These are phyloP conservation scores for Poecilia gillii DNA, from an alignment of 2,797 vertebrate genomes.

Conservation along the genomic window DNA sequence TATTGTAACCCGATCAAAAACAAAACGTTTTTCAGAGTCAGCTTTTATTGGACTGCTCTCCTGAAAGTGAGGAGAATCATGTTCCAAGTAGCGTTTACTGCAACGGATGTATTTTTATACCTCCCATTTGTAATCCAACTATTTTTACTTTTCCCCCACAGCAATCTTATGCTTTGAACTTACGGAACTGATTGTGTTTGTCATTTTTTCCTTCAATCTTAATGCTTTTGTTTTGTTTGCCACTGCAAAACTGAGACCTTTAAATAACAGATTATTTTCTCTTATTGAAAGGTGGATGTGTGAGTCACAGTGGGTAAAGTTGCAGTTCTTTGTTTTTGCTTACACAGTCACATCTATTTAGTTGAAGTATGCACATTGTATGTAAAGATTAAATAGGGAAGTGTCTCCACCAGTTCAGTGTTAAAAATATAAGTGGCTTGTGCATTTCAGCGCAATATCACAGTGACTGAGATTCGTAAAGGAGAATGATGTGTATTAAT, in stretches of 20 bases:
- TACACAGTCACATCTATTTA: not conserved
- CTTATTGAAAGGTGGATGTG: not conserved
- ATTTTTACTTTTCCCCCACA: not conserved
- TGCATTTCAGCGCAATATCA: not conserved
- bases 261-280: not conserved
- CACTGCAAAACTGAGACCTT: not conserved
- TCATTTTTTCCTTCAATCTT: not conserved
- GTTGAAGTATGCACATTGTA: not conserved
- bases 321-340: not conserved
- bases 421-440: not conserved
- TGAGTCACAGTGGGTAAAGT: not conserved
- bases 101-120: slow-evolving; percentile 4
- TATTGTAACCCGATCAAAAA: not conserved
- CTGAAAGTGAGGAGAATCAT: not conserved
- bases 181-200: not conserved
- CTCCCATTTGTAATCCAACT: not conserved
- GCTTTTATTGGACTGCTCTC: not conserved
- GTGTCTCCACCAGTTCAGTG: not conserved
- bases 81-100: not conserved
- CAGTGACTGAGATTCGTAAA: not conserved
- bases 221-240: slow-evolving; percentile 1
- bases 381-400: not conserved
- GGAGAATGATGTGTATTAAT: not conserved
- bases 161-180: not conserved
- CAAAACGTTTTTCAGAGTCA: not conserved